Conservation (phyloP, 2,113 vertebrate species). For the Semicossyphus pulcher region DNA sequence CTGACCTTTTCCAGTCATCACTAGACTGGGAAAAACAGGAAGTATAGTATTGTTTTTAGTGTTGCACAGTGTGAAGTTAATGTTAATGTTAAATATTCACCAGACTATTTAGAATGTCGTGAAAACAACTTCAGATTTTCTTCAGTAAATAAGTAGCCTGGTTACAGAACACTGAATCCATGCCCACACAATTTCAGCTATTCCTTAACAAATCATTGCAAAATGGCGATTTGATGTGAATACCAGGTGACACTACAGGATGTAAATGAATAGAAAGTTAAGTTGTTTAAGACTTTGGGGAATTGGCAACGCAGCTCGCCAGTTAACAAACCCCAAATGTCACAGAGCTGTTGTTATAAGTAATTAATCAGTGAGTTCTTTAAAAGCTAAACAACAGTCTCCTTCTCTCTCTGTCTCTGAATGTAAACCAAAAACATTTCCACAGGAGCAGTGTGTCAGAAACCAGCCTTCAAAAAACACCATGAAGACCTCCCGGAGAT, state of each 20-base stretch:
- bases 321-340: too few species aligned
- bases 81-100: conserved; percentile 16
- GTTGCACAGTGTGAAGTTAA: conserved; percentile 10
- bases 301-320: too few species aligned
- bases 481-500: conserved; percentile 78
- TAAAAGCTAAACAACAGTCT: too few species aligned
- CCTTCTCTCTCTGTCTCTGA: not conserved
- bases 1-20: not conserved
- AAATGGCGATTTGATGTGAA: not conserved
- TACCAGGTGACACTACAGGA: not conserved
- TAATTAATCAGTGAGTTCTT: too few species aligned
- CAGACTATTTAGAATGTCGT: not conserved
- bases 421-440: not conserved
- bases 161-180: too few species aligned
- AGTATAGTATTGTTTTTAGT: not conserved
- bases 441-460: conserved; percentile 80
- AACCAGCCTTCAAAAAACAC: conserved; percentile 66
- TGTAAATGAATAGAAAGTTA: too few species aligned
- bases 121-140: not conserved
- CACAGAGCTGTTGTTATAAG: too few species aligned
- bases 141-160: not conserved
- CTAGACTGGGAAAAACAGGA: not conserved
- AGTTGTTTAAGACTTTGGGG: too few species aligned
- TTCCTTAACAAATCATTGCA: not conserved
- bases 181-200: too few species aligned